A percentile compares a stretch with the other conserved stretches of the same genome.
Conservation (phyloP, 2,797 vertebrate species). For the Mallotus villosus region DNA sequence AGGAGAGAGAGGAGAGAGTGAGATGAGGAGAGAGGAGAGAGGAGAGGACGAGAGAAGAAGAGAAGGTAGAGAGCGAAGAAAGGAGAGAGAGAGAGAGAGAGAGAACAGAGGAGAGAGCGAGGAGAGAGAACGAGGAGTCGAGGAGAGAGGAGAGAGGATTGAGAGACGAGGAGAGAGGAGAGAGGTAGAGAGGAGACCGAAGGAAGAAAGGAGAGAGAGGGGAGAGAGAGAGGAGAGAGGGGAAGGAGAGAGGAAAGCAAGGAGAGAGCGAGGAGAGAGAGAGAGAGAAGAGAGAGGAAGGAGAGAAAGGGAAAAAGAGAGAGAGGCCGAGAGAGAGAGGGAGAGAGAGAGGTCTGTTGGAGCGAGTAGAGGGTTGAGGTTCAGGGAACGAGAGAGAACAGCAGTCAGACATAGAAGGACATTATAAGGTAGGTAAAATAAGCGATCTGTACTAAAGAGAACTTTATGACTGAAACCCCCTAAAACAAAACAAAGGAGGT, state of each 20-base stretch:
- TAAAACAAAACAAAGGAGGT: conserved; percentile 78
- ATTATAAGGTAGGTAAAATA: conserved; percentile 75
- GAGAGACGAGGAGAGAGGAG: background rate
- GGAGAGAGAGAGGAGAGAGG: background rate
- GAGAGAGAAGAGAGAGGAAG: background rate
- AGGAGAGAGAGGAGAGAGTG: background rate
- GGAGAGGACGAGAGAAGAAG: background rate
- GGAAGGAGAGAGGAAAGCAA: no score
- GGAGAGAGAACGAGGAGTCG: background rate
- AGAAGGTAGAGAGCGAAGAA: conserved; percentile 20
- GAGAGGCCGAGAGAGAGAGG: background rate
- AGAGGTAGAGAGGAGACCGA: background rate
- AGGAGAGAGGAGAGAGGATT: background rate
- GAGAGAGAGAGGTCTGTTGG: background rate
- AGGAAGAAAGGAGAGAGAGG: background rate
- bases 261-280: no score
- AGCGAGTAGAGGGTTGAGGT: background rate
- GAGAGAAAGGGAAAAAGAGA: background rate
- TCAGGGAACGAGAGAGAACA: background rate
- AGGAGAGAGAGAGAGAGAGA: conserved; percentile 21
- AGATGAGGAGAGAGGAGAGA: background rate
- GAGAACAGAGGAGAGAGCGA: conserved; percentile 9
- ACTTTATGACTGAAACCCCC: conserved; percentile 78
- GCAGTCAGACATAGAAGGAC: conserved; percentile 66
- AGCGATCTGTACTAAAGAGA: conserved; percentile 75